Conservation (phyloP, 53 echinoderm and acorn worm genomes). For the Stichopus horrens region DNA sequence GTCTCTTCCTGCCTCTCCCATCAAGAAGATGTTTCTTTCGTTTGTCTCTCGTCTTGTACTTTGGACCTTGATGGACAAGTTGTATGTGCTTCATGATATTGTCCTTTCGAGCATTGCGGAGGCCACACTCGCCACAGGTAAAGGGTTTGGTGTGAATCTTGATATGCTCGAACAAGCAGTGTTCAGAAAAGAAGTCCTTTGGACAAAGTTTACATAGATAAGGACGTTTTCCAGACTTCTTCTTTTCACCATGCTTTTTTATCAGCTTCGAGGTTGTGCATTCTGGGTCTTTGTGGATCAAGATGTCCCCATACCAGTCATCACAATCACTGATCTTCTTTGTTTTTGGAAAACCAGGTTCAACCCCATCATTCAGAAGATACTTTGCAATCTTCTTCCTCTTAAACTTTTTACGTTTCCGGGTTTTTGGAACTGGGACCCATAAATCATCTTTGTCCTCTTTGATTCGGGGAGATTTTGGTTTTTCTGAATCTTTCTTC, state of each 20-base stretch:
- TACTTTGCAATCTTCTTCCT: conserved; percentile 18
- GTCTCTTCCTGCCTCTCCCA: conserved; percentile 10
- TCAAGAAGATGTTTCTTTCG: background rate
- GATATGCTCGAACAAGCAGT: conserved; percentile 94
- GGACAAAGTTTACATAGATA: conserved; percentile 79
- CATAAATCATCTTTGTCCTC: conserved; percentile 18
- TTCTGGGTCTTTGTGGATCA: conserved; percentile 72
- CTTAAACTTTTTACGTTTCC: conserved; percentile 20
- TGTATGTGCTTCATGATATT: conserved; percentile 94
- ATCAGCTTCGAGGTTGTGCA: conserved; percentile 80
- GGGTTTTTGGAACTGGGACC: background rate
- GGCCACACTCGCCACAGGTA: conserved; percentile 81
- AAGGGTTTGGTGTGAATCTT: conserved; percentile 97
- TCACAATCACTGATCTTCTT: conserved; percentile 52
- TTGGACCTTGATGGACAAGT: conserved; percentile 83
- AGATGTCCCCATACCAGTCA: conserved; percentile 52
- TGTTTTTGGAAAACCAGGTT: conserved; percentile 45
- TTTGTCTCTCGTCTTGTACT: conserved; percentile 57
- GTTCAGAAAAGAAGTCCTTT: conserved; percentile 87
- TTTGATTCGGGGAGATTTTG: background rate
- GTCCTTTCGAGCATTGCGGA: conserved; percentile 89
- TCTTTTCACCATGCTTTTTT: conserved; percentile 64
- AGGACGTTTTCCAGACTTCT: conserved; percentile 67
- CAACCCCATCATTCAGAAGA: conserved; percentile 1
- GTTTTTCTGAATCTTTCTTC: background rate